A percentile compares a stretch with the other conserved stretches of the same genome.
Evolutionary conservation across 1,140 invertebrate species (phyloP).

Genomic region (Diachasma alloeum): DNA sequence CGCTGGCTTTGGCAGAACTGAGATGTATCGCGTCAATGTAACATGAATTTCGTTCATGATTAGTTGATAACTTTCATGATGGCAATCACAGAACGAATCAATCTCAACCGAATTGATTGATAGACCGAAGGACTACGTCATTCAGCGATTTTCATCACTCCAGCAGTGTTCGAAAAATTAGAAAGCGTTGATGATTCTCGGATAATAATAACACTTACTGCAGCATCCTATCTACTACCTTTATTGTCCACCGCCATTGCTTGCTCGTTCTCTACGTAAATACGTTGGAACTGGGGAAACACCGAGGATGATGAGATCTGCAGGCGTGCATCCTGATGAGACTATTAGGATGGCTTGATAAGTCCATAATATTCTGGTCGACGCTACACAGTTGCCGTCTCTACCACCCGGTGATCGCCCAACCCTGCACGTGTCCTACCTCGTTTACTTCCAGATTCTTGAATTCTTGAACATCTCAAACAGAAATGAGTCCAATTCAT

Average conservation of each 20-base stretch:
- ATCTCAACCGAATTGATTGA: neutral
- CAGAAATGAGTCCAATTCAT: too few species aligned
- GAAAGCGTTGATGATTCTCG: neutral
- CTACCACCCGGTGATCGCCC: constrained; percentile 48
- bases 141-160: neutral
- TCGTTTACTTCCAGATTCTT: constrained; percentile 22
- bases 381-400: constrained; percentile 46
- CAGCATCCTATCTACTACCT: constrained; percentile 40
- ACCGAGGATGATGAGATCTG: constrained; percentile 60
- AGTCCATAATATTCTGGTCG: constrained; percentile 61
- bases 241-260: constrained; percentile 44
- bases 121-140: neutral
- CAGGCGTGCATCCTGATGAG: constrained; percentile 63
- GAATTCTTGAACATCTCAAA: neutral
- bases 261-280: constrained; percentile 47
- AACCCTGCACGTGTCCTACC: constrained; percentile 29
- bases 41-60: constrained; percentile 11
- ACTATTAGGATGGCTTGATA: constrained; percentile 64
- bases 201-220: constrained; percentile 47
- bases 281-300: constrained; percentile 38
- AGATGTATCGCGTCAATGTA: neutral
- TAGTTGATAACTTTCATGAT: neutral
- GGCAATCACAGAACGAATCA: neutral
- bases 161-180: neutral
- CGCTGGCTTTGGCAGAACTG: neutral